Evolutionary conservation across 2,888 invertebrate species (phyloP).

Genomic region (Agrotis segetum): DNA sequence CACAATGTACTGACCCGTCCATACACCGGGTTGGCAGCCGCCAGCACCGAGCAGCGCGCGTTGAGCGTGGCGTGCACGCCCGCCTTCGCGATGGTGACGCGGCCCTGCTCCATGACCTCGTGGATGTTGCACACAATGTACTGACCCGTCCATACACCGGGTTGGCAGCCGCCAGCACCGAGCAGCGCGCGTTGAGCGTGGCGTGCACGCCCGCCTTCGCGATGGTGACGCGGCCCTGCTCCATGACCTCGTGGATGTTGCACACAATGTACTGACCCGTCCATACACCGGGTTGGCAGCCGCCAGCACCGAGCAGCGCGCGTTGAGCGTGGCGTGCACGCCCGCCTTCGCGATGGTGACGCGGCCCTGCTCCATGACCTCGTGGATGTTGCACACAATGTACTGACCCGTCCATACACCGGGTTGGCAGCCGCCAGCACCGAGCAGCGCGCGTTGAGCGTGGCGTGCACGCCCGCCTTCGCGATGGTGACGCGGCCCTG

Average conservation of each 20-base stretch:
- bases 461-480: constrained; percentile 99
- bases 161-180: constrained; percentile 99
- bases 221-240: constrained; percentile 99
- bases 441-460: constrained; percentile 98
- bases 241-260: constrained; percentile 99
- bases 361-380: constrained; percentile 99
- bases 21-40: constrained; percentile 99
- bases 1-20: constrained; percentile 72
- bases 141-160: constrained; percentile 94
- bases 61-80: constrained; percentile 99
- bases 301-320: constrained; percentile 98
- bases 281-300: constrained; percentile 99
- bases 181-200: constrained; percentile 98
- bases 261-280: constrained; percentile 65
- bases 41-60: constrained; percentile 99
- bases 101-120: constrained; percentile 99
- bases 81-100: constrained; percentile 99
- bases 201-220: constrained; percentile 99
- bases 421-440: constrained; percentile 99
- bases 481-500: constrained; percentile 96
- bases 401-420: constrained; percentile 92
- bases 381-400: constrained; percentile 93
- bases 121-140: constrained; percentile 92
- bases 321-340: constrained; percentile 99
- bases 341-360: constrained; percentile 99